These are phyloP conservation scores for Elaphurus davidianus DNA, from an alignment of 2,113 vertebrate species.

Conservation along the genomic window DNA sequence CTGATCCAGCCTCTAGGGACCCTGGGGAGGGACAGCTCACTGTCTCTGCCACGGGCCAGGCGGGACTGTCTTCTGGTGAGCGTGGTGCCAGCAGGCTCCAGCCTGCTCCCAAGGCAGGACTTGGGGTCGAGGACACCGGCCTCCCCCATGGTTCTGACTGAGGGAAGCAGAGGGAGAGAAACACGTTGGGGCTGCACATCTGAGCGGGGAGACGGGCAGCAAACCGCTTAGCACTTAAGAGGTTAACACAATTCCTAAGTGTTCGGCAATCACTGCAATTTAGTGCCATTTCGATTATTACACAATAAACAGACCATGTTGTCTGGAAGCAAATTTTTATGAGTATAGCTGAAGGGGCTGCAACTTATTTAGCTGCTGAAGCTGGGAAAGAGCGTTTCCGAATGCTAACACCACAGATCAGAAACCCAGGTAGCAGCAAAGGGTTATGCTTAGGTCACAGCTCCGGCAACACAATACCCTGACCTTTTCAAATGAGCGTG, in stretches of 20 bases:
- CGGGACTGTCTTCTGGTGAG: background rate
- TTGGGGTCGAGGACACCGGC: background rate
- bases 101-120: background rate
- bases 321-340: conserved; percentile 91
- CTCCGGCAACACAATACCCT: conserved; percentile 77
- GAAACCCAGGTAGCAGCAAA: conserved; percentile 82
- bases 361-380: conserved; percentile 88
- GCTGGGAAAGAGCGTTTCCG: conserved; percentile 83
- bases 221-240: conserved; percentile 82
- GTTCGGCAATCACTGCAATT: conserved; percentile 88
- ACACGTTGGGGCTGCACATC: conserved; percentile 59
- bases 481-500: conserved; percentile 84
- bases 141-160: conserved; percentile 42
- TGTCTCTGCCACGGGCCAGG: background rate
- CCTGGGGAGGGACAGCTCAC: background rate
- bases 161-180: conserved; percentile 67
- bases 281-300: conserved; percentile 91
- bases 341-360: conserved; percentile 89
- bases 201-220: conserved; percentile 63
- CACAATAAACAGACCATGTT: conserved; percentile 91
- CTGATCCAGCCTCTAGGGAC: background rate
- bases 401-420: conserved; percentile 78
- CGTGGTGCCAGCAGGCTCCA: background rate
- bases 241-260: conserved; percentile 89
- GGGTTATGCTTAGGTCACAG: conserved; percentile 85